These are phyloP conservation scores for Myotis vivesi DNA, from an alignment of 2,797 vertebrate species.

Conservation along the genomic window DNA sequence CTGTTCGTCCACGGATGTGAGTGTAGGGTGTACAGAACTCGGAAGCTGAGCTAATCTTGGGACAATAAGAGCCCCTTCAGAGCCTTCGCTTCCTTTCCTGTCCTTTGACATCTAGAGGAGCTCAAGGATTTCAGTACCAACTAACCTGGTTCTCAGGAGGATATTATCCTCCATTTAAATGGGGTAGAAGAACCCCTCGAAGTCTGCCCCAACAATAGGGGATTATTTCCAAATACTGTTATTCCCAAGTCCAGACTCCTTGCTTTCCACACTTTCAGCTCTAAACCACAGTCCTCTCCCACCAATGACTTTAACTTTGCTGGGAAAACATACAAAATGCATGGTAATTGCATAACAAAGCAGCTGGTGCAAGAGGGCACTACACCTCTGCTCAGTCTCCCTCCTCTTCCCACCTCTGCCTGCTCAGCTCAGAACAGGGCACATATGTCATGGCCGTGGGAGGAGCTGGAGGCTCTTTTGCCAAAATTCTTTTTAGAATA, in stretches of 20 bases:
- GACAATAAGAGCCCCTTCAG: accelerated
- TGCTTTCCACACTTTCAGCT: neutral
- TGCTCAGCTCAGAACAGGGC: neutral
- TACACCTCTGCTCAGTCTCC: accelerated
- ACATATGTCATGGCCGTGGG: accelerated
- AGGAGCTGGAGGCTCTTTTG: neutral
- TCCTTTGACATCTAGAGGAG: accelerated
- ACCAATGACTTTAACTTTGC: neutral
- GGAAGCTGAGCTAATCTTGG: too few species aligned
- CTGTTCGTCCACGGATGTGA: accelerated
- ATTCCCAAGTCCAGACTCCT: neutral
- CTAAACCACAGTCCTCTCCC: neutral
- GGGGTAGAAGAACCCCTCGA: neutral
- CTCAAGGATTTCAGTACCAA: too few species aligned
- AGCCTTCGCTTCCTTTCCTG: neutral
- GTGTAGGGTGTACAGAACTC: accelerated
- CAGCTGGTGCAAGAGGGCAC: neutral
- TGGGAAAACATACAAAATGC: neutral
- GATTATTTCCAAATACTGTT: neutral
- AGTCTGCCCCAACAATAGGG: neutral
- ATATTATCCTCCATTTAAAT: accelerated
- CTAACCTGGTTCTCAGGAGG: accelerated
- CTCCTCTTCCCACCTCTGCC: neutral
- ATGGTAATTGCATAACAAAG: neutral
- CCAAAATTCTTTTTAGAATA: neutral